phyloP scores from a whole-genome alignment of 2,113 vertebrate species.

The Melanocharis versteri region DNA sequence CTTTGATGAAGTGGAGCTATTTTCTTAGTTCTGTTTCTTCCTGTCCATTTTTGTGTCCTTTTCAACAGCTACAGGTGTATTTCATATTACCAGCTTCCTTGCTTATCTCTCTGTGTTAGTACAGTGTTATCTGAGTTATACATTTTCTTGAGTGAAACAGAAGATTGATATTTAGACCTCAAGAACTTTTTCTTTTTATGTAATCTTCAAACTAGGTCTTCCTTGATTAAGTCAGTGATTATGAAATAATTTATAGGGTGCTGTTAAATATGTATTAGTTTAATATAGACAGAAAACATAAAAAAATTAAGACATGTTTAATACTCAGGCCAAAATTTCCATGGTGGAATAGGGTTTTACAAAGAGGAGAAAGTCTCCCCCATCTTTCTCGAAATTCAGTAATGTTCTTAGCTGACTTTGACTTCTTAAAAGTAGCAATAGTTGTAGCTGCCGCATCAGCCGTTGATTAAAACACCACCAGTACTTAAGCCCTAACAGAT shows the following conservation, averaged over 20 bases:
- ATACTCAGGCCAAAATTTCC: not conserved
- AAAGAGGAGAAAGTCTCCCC: not conserved
- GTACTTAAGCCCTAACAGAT: accelerated
- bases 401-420: not conserved
- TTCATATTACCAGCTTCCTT: not conserved
- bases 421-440: not conserved
- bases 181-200: not conserved
- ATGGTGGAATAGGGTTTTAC: not conserved
- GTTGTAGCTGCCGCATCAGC: not conserved
- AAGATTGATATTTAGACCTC: not conserved
- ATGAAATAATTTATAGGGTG: not conserved
- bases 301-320: not conserved
- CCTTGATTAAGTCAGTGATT: not conserved
- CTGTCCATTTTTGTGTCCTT: not conserved
- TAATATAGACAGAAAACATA: not conserved
- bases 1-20: not conserved
- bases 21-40: not conserved
- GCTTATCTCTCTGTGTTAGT: not conserved
- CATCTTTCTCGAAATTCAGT: not conserved
- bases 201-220: not conserved
- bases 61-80: not conserved
- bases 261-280: not conserved
- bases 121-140: not conserved
- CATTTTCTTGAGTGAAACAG: not conserved
- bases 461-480: not conserved